Percentiles rank a stretch among this genome's conserved stretches.
Conservation (phyloP, 2,888 invertebrate species). For the Chrysolina haemoptera region DNA sequence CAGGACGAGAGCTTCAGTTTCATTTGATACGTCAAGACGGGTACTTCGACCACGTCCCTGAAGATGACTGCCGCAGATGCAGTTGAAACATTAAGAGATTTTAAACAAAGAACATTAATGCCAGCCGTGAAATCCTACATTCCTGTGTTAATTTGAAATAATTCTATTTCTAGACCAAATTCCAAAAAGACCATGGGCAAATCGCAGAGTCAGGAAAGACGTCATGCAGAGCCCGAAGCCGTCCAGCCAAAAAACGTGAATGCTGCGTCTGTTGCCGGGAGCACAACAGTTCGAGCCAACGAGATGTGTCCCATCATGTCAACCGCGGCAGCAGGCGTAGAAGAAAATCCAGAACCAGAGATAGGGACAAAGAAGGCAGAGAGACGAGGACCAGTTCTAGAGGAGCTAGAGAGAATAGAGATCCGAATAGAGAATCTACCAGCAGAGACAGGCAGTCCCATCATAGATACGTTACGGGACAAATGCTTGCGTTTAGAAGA, state of each 20-base stretch:
- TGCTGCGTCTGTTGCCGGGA: constrained; percentile 81
- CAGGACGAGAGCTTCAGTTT: too few relatives aligned
- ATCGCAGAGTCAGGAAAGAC: constrained; percentile 22
- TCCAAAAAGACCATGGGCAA: constrained; percentile 34
- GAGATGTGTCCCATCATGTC: constrained; percentile 56
- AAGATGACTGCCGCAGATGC: too few relatives aligned
- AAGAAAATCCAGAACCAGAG: constrained; percentile 56
- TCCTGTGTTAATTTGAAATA: too few relatives aligned
- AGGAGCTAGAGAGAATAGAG: constrained; percentile 49
- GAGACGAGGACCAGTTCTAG: constrained; percentile 35
- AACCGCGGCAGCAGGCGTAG: constrained; percentile 67
- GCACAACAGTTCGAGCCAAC: constrained; percentile 56
- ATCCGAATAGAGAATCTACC: constrained; percentile 42
- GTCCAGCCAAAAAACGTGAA: constrained; percentile 79
- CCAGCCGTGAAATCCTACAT: too few relatives aligned
- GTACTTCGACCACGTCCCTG: too few relatives aligned
- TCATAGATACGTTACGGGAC: constrained; percentile 62
- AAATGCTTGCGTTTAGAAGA: constrained; percentile 67
- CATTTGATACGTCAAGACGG: too few relatives aligned
- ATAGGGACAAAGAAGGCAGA: constrained; percentile 43
- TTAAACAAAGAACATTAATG: too few relatives aligned
- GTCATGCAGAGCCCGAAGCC: not conserved
- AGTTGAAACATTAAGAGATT: too few relatives aligned
- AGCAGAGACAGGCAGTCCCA: constrained; percentile 28
- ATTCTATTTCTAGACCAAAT: constrained; percentile 27